Evolutionary conservation across 2,797 vertebrate species (phyloP).

Genomic region (Syncerus caffer): DNA sequence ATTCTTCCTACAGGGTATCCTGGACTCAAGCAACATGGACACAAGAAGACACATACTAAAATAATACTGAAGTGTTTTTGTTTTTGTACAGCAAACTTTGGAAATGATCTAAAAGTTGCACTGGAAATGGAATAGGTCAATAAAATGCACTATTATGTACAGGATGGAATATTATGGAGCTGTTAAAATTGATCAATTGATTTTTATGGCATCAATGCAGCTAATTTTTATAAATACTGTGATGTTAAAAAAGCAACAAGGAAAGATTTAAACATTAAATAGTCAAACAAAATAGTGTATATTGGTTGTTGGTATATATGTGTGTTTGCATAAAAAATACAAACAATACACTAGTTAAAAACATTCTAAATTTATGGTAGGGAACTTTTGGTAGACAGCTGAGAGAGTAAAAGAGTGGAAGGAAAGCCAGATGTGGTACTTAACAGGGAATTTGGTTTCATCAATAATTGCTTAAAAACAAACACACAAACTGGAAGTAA

Average conservation of each 20-base stretch:
- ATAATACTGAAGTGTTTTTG: not conserved
- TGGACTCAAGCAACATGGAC: not conserved
- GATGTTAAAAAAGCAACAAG: not conserved
- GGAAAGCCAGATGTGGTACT: not conserved
- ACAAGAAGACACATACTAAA: not conserved
- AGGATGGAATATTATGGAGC: not conserved
- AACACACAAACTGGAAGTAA: not conserved
- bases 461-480: not conserved
- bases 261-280: not conserved
- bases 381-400: not conserved
- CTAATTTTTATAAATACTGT: not conserved
- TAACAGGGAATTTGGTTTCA: not conserved
- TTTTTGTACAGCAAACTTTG: not conserved
- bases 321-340: not conserved
- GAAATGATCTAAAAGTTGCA: not conserved
- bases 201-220: not conserved
- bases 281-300: not conserved
- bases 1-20: not conserved
- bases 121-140: not conserved
- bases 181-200: not conserved
- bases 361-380: not conserved
- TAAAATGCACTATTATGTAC: not conserved
- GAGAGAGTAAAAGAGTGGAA: not conserved
- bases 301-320: not conserved
- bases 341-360: not conserved